Base-by-base conservation (phyloP, 2,797 vertebrate species). In the Lycodopsis pacificus region DNA sequence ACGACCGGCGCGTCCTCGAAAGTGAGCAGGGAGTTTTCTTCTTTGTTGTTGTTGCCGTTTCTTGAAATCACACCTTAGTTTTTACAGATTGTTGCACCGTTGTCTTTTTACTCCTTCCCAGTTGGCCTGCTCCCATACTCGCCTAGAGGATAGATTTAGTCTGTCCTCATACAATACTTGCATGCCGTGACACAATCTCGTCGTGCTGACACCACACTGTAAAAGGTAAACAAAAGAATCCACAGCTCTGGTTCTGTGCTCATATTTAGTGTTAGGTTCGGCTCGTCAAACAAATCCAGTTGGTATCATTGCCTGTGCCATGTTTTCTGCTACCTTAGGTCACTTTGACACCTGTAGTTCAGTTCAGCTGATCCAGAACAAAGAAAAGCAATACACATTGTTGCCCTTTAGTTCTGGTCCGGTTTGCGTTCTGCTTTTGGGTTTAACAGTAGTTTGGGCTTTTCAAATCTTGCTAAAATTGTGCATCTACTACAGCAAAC, bases 31-130 rank as follows among this genome's bases (percentile, higher is more conserved):
- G 59, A 71, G 7, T 6, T 13, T 9, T 20, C 6, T 12, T 25
- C 14, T 5, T 25, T 25, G 2, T 59, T 63, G 44, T 75, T 51
- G 19, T 62, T 51, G 27, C 64, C 49, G 49, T 46, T 69, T 54
- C 36, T 65, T 71, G 34, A 85, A 42, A 27, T 73, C 25, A 32
- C 54, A 53, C 61, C 56, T 30, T 32, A 65, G 74, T 10, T 49
- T 51, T 68, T 56, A 64, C n/a, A 70, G 38, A 71, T 67, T 42
- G 32, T 53, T 22, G 20, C 38, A 27, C 34, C 7, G 7, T 62
- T 56, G 61, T 73, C 27, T 66, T 51, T 73, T 25, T n/a, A 65
- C 46, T 65, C 11, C 25, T 32, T 58, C 59, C 34, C n/a, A 7
- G 17, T 46, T 32, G 11, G 53, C 59, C 22, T 30, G 2, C 71